Conservation (phyloP, 2,797 vertebrate genomes). For the Chiroxiphia lanceolata region DNA sequence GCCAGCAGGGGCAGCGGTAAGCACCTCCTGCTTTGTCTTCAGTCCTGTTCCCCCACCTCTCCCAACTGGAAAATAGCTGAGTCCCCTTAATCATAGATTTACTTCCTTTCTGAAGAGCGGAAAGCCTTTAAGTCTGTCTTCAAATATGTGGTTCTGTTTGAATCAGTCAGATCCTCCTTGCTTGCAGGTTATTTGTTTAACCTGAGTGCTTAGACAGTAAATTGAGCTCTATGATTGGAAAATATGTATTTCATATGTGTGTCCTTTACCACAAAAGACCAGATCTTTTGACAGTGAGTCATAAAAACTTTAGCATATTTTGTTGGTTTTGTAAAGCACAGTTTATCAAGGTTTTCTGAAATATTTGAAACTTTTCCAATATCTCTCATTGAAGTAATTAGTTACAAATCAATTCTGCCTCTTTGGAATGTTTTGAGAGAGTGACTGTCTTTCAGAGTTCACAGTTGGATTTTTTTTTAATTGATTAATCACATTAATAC, state of each 20-base stretch:
- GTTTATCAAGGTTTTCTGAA: not conserved
- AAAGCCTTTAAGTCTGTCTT: not conserved
- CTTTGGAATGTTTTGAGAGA: not conserved
- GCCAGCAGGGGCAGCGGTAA: conserved; percentile 90
- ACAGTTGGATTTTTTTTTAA: not conserved
- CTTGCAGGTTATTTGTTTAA: not conserved
- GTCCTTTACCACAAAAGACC: not conserved
- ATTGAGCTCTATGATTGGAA: not conserved
- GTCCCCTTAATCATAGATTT: not conserved
- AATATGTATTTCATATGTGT: not conserved
- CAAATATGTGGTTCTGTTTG: not conserved
- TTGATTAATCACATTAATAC: not conserved
- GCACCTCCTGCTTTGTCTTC: not conserved
- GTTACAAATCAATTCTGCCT: not conserved
- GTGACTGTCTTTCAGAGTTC: not conserved
- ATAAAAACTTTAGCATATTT: not conserved
- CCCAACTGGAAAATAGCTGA: not conserved
- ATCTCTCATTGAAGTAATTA: not conserved
- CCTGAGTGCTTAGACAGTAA: not conserved
- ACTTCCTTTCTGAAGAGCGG: not conserved
- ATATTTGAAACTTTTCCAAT: not conserved
- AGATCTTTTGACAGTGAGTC: not conserved
- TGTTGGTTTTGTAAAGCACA: not conserved
- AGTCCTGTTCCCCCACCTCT: not conserved
- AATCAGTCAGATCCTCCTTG: not conserved